A percentile compares a stretch with the other conserved stretches of the same genome.
These are phyloP conservation scores for Pantelozetes paolii DNA, from an alignment of 2,888 invertebrate species.

Conservation along the genomic window DNA sequence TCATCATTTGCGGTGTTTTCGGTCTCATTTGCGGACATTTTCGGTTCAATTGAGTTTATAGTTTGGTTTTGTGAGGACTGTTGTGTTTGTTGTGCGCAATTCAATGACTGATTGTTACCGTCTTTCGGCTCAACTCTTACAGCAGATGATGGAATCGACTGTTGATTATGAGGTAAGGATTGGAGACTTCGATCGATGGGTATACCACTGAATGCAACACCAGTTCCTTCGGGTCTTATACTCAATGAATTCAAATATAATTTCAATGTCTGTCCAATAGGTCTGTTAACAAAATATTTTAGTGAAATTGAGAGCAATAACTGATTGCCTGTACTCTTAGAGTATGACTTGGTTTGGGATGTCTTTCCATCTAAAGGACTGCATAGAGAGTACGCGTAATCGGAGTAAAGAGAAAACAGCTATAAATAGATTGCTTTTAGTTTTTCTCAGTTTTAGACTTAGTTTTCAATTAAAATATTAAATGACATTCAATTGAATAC, in stretches of 20 bases:
- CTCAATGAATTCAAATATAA: conserved; percentile 34
- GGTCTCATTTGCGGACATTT: conserved; percentile 64
- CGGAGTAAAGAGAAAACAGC: neutral
- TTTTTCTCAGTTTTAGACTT: too few species aligned
- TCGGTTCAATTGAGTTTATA: conserved; percentile 56
- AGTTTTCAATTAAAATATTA: too few species aligned
- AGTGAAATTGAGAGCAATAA: neutral
- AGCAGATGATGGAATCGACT: neutral
- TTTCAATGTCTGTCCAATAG: conserved; percentile 39
- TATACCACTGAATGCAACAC: conserved; percentile 33
- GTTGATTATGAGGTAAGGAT: neutral
- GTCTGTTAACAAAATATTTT: conserved; percentile 23
- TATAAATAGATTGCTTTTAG: conserved; percentile 14
- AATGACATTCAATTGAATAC: too few species aligned
- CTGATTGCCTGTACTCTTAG: neutral
- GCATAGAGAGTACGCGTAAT: conserved; percentile 19
- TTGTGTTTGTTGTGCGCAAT: neutral
- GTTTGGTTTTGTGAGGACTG: conserved; percentile 31
- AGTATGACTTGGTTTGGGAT: neutral
- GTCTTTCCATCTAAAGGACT: conserved; percentile 9
- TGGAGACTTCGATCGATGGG: neutral
- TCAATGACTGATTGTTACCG: neutral
- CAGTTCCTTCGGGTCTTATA: conserved; percentile 40
- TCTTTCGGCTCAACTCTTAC: neutral
- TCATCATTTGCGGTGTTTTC: conserved; percentile 56